Conservation (phyloP, 2,888 invertebrate species). For the Agrilus biguttatus region DNA sequence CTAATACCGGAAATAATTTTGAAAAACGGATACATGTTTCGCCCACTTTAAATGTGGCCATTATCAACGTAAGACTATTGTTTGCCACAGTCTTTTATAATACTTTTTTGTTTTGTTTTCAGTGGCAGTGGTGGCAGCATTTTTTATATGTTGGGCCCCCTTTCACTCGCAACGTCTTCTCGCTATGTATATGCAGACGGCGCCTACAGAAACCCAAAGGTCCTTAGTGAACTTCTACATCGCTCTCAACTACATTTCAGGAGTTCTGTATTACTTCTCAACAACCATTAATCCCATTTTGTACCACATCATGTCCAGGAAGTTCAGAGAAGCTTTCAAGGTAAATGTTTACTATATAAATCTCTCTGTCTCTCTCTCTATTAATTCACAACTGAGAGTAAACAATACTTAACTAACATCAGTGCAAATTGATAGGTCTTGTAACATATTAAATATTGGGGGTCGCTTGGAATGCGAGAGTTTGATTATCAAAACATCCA, state of each 20-base stretch:
- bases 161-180: slow-evolving; percentile 83
- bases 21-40: too few relatives aligned
- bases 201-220: slow-evolving; percentile 10
- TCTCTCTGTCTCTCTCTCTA: not conserved
- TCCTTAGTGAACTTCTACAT: slow-evolving; percentile 6
- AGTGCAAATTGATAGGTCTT: too few relatives aligned
- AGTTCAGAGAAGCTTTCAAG: slow-evolving; percentile 85
- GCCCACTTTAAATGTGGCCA: too few relatives aligned
- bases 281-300: slow-evolving; percentile 85
- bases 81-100: too few relatives aligned
- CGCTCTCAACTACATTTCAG: slow-evolving; percentile 62
- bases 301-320: slow-evolving; percentile 88
- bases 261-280: slow-evolving; percentile 79
- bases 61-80: too few relatives aligned
- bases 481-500: too few relatives aligned
- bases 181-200: slow-evolving; percentile 53
- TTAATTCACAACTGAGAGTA: too few relatives aligned
- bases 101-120: slow-evolving; percentile 19
- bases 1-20: too few relatives aligned
- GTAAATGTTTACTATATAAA: slow-evolving; percentile 31
- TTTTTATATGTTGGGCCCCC: slow-evolving; percentile 81
- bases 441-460: too few relatives aligned
- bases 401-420: too few relatives aligned
- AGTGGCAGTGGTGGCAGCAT: slow-evolving; percentile 82
- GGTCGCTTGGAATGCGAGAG: too few relatives aligned